Base-by-base conservation (phyloP, 37 sponge, comb jelly and placozoan species). In the Petrosia ficiformis region DNA sequence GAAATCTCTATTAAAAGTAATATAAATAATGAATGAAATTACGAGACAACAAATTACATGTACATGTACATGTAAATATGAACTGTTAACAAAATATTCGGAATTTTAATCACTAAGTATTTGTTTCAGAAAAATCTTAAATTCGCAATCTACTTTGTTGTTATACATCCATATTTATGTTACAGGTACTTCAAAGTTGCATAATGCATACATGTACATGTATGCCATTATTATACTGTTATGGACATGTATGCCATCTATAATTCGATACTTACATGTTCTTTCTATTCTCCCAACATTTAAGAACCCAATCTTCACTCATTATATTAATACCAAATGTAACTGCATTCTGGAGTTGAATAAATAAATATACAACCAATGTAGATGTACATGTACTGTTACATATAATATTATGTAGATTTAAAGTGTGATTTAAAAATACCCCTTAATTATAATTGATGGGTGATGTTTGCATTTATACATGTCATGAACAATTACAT, bases 281-380 rank as follows among this genome's bases (percentile, higher is more conserved):
- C 6, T 76, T 42, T 61, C 84, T 82, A 6, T 41, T 59, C 66
- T 86, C 84, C 87, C 87, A 95, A 54, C 82, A 85, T 48, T 82
- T 56, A 2, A 16, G 66, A 48, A 95, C 42, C 96, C 96, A 95
- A 21, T 77, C 60, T 48, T 89, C 96, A 42, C 90, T 89, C 96
- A 95, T 95, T 24, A 95, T 95, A 16, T 90, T 74, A 56, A 85
- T 85, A 2, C 90, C 94, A 8, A 92, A 63, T 5, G 70, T 74
- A 24, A 95, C 91, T 0, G 94, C 96, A 40, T 79, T 77, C 94
- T 93, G 56, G 11, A 66, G 26, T 61, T 37, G 57, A 5, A 28
- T 22, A 59, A 32, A 73, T 59, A 3, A 59, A 52, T 54, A 59
- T 21, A 73, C 24, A 32, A 8, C 22, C 31, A 16, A 64, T 3